phyloP scores from a whole-genome alignment of 2,888 invertebrate species.

The Cremastobaeus sp. region DNA sequence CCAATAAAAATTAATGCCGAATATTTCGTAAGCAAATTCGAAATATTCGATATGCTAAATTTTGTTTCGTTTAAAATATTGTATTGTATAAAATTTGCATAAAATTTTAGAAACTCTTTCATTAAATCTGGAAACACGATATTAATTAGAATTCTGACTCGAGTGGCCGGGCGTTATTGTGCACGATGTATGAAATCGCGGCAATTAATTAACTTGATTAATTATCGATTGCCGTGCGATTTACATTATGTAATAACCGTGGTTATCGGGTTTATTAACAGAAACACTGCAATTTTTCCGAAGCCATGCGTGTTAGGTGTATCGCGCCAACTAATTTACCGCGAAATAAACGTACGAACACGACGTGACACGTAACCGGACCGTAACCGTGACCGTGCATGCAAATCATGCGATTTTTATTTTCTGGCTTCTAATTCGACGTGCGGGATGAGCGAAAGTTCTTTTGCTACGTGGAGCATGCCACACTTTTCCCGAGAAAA shows the following conservation, averaged over 20 bases:
- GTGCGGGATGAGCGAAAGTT: conserved; percentile 46
- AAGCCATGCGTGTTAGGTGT: conserved; percentile 24
- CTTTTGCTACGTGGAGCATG: conserved; percentile 36
- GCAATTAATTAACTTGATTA: conserved; percentile 28
- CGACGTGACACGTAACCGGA: conserved; percentile 31
- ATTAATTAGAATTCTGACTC: too few relatives aligned
- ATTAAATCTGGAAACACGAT: too few relatives aligned
- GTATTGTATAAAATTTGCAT: too few relatives aligned
- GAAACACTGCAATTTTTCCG: conserved; percentile 28
- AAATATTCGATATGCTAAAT: too few relatives aligned
- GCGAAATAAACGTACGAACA: conserved; percentile 12
- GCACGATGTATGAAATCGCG: conserved; percentile 10
- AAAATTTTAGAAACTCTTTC: too few relatives aligned
- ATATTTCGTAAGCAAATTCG: too few relatives aligned
- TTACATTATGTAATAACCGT: conserved; percentile 44
- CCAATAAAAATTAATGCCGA: too few relatives aligned
- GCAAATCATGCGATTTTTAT: conserved; percentile 34
- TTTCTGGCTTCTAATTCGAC: conserved; percentile 27
- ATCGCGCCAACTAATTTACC: conserved; percentile 34
- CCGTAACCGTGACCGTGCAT: conserved; percentile 39
- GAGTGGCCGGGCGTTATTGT: too few relatives aligned
- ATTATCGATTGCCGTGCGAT: conserved; percentile 36
- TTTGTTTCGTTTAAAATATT: too few relatives aligned
- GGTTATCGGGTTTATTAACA: conserved; percentile 46
- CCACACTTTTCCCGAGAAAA: conserved; percentile 10